A percentile compares a stretch with the other conserved stretches of the same genome.
These are phyloP conservation scores for Zeus faber DNA, from an alignment of 2,113 vertebrate genomes.

Conservation along the genomic window DNA sequence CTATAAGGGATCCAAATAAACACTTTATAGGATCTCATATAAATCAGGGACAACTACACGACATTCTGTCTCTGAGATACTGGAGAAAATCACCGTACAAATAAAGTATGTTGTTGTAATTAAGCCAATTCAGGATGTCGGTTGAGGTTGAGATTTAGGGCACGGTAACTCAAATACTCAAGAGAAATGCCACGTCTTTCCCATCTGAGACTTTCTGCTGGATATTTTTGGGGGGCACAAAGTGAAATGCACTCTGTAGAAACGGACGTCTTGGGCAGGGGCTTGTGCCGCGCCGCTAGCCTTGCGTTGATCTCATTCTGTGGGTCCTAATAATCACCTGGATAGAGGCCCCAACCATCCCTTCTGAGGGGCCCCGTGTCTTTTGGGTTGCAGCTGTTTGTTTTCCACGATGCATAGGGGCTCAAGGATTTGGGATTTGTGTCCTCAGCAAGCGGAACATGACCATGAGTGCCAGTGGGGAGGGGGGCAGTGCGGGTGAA, in stretches of 20 bases:
- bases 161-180: background rate
- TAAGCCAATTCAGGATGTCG: background rate
- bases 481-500: slow-evolving; percentile 31
- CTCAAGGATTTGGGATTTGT: slow-evolving; percentile 5
- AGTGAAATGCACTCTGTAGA: too few relatives aligned
- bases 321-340: too few relatives aligned
- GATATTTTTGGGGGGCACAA: too few relatives aligned
- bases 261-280: too few relatives aligned
- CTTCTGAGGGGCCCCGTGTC: too few relatives aligned
- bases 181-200: slow-evolving; percentile 38
- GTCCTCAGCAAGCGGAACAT: slow-evolving; percentile 50
- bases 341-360: too few relatives aligned
- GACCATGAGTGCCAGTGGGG: slow-evolving; percentile 37
- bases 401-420: slow-evolving; percentile 37
- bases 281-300: too few relatives aligned
- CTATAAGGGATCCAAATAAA: slow-evolving; percentile 27
- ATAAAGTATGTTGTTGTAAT: background rate
- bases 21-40: slow-evolving; percentile 18
- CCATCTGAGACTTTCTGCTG: slow-evolving; percentile 17
- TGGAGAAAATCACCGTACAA: background rate
- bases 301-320: too few relatives aligned
- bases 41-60: background rate
- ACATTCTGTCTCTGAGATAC: slow-evolving; percentile 12
- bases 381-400: too few relatives aligned
- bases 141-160: slow-evolving; percentile 8